Evolutionary conservation across 2,113 vertebrate genomes (phyloP), one percentile per base, ranked within the genome.

Genomic region (Herpetotheres cachinnans): DNA sequence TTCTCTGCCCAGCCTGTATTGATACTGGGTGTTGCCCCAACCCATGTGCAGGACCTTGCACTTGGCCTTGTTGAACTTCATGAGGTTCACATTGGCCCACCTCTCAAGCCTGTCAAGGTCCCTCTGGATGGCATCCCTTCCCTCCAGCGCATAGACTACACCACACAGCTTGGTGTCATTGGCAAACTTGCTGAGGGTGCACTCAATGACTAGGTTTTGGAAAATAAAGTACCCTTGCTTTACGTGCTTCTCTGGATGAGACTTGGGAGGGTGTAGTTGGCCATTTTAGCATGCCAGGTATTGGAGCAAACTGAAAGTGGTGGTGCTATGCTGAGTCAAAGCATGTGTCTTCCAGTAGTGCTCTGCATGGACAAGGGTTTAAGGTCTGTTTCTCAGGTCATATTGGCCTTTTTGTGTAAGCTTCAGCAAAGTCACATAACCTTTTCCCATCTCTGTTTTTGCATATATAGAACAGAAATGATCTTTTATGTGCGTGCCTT

Each of bases 331-430:
- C 42, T 42, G 55, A 86, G 50, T 25, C 18, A 62, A 32, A 81
- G 16, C 42, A 34, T 0, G 0, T 85, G 27, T 55, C 50, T 58
- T 73, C 54, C 65, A 59, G 0, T 0, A 63, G 66, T 56, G 9
- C 52, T 88, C 63, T 91, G 59, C 13, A 10, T 67, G 61, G 42
- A 22, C 38, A 22, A 44, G 19, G 42, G 7, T 62, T 70, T 82
- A 62, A 78, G 44, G 18, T 44, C 32, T 85, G 13, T 50, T 82
- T 90, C 55, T 71, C 4, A 18, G 65, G 55, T 61, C 73, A 32
- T 16, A 16, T 2, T 70, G n/a, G 6, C 21, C 21, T 78, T 67
- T 70, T 55, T 30, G 24, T 36, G 34, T 47, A 38, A 67, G 72
- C 55, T 82, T 58, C 55, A 66, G 55, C 14, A 40, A 85, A 90